phyloP scores from a whole-genome alignment of 2,888 invertebrate genomes.

The Coenonympha arcania region DNA sequence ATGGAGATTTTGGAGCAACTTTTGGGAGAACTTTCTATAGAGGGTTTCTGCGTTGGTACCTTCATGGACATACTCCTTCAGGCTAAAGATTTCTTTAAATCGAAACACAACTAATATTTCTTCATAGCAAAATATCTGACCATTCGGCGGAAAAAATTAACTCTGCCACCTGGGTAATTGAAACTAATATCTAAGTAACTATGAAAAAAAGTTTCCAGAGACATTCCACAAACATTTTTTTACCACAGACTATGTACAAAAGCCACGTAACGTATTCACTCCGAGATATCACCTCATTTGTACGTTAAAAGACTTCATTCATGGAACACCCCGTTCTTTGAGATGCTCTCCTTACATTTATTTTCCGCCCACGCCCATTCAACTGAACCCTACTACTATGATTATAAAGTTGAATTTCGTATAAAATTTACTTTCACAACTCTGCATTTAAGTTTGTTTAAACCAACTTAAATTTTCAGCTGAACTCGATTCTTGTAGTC shows the following conservation, averaged over 20 bases:
- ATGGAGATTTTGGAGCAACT: too few relatives aligned
- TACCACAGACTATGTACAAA: conserved; percentile 10
- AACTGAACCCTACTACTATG: conserved; percentile 16
- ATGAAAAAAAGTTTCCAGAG: too few relatives aligned
- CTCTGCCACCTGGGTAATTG: too few relatives aligned
- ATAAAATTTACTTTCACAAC: conserved; percentile 13
- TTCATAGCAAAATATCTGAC: too few relatives aligned
- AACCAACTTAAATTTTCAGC: background rate
- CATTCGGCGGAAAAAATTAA: too few relatives aligned
- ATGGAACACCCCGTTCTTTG: conserved; percentile 53
- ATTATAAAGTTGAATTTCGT: conserved; percentile 23
- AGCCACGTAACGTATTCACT: conserved; percentile 28
- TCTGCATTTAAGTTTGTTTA: conserved; percentile 28
- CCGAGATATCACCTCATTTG: conserved; percentile 50
- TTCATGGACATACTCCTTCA: too few relatives aligned
- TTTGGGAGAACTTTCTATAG: too few relatives aligned
- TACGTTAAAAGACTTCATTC: conserved; percentile 59
- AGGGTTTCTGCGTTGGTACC: too few relatives aligned
- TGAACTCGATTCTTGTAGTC: background rate
- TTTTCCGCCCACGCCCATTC: conserved; percentile 16
- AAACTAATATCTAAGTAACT: too few relatives aligned
- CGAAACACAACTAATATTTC: too few relatives aligned
- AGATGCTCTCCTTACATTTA: conserved; percentile 28
- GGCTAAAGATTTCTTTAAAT: too few relatives aligned
- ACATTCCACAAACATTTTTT: too few relatives aligned